phyloP scores from a whole-genome alignment of 2,888 invertebrate genomes.

The Empis stercorea region DNA sequence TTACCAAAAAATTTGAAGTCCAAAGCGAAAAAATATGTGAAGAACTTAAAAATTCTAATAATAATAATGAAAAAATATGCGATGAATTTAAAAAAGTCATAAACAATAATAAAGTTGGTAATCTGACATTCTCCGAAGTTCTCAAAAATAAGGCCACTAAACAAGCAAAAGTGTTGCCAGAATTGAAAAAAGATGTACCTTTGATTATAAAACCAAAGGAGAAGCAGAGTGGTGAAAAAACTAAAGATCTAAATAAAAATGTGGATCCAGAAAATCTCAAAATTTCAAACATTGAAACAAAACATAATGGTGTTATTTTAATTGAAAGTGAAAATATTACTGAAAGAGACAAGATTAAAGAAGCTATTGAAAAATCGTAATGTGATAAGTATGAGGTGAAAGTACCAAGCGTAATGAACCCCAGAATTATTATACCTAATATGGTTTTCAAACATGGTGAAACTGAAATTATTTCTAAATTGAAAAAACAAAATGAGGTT shows the following conservation, averaged over 20 bases:
- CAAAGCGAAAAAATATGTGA: background rate
- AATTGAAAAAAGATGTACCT: background rate
- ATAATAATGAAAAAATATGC: background rate
- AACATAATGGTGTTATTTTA: background rate
- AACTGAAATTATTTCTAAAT: too few species aligned
- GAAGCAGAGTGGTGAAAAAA: background rate
- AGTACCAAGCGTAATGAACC: background rate
- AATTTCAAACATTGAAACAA: background rate
- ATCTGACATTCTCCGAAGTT: background rate
- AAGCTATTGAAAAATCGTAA: background rate
- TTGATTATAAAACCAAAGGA: background rate
- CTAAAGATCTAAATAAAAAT: slow-evolving; percentile 1
- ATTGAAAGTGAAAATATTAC: background rate
- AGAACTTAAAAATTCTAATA: background rate
- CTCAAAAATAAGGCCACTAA: background rate
- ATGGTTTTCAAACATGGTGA: background rate
- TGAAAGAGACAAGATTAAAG: slow-evolving; percentile 1
- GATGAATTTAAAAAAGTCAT: too few species aligned
- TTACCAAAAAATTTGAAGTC: background rate
- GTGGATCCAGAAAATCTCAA: background rate
- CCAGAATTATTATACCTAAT: too few species aligned
- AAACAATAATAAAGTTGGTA: background rate
- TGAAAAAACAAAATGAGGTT: background rate
- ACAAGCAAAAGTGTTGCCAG: background rate
- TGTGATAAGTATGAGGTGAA: slow-evolving; percentile 2